A percentile compares a stretch with the other conserved stretches of the same genome.
phyloP scores from a whole-genome alignment of 2,888 invertebrate genomes.

The Drosophila mercatorum region DNA sequence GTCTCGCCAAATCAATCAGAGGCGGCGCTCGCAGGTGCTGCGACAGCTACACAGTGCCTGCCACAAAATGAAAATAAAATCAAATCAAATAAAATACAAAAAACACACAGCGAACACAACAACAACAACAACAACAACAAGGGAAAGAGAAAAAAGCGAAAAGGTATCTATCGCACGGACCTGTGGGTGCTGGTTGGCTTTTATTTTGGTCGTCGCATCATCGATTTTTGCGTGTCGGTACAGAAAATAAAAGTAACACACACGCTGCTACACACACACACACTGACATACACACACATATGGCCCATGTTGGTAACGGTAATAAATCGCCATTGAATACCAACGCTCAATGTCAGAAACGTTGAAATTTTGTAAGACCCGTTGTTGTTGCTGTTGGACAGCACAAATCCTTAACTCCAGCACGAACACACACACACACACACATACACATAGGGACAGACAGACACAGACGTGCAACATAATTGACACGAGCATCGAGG shows the following conservation, averaged over 20 bases:
- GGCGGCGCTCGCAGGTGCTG: conserved; percentile 14
- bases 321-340: conserved; percentile 74
- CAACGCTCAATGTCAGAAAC: conserved; percentile 36
- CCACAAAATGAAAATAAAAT: neutral
- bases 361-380: conserved; percentile 24
- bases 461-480: conserved; percentile 17
- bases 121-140: neutral
- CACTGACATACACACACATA: conserved; percentile 11
- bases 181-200: conserved; percentile 62
- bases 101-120: neutral
- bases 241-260: conserved; percentile 26
- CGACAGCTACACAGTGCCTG: neutral
- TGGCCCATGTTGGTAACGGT: conserved; percentile 48
- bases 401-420: conserved; percentile 3
- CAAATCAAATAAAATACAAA: neutral
- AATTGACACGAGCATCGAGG: conserved; percentile 41
- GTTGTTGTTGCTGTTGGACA: conserved; percentile 17
- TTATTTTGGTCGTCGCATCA: conserved; percentile 74
- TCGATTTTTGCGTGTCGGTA: conserved; percentile 68
- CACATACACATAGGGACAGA: conserved; percentile 13
- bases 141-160: neutral
- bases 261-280: conserved; percentile 14
- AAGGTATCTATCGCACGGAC: conserved; percentile 49
- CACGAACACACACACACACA: conserved; percentile 13
- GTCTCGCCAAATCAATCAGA: conserved; percentile 34